Evolutionary conservation across 2,797 vertebrate species (phyloP).

Genomic region (Thamnophis elegans): DNA sequence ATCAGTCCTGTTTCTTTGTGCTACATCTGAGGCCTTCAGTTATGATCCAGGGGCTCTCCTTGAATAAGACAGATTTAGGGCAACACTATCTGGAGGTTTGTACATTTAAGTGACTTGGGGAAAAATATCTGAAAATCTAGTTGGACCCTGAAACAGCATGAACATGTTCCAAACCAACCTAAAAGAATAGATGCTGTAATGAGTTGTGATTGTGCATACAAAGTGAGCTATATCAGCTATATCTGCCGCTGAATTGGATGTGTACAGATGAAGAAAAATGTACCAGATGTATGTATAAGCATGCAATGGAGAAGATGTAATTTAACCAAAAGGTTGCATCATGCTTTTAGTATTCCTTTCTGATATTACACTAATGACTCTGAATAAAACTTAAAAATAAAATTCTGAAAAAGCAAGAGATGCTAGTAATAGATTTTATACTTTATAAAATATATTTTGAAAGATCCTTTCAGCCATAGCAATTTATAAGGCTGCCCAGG

Average conservation of each 20-base stretch:
- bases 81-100: neutral
- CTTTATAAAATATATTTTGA: constrained; percentile 44
- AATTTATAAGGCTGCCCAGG: neutral
- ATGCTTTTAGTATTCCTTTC: constrained; percentile 50
- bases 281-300: constrained; percentile 47
- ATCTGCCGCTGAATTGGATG: constrained; percentile 15
- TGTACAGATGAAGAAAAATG: constrained; percentile 42
- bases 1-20: neutral
- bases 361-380: constrained; percentile 53
- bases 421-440: constrained; percentile 47
- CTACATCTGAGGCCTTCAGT: neutral
- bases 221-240: constrained; percentile 40
- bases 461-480: constrained; percentile 49
- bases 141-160: neutral
- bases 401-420: constrained; percentile 57
- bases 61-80: neutral
- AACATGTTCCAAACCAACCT: neutral
- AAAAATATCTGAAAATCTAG: neutral
- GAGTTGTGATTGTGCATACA: constrained; percentile 23
- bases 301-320: constrained; percentile 39
- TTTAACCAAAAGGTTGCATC: constrained; percentile 39
- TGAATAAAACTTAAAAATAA: constrained; percentile 46
- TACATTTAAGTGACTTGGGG: neutral
- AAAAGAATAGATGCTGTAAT: constrained; percentile 28
- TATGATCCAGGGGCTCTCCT: neutral